Base-by-base conservation (phyloP, 2,113 vertebrate genomes). In the Morone chrysops region DNA sequence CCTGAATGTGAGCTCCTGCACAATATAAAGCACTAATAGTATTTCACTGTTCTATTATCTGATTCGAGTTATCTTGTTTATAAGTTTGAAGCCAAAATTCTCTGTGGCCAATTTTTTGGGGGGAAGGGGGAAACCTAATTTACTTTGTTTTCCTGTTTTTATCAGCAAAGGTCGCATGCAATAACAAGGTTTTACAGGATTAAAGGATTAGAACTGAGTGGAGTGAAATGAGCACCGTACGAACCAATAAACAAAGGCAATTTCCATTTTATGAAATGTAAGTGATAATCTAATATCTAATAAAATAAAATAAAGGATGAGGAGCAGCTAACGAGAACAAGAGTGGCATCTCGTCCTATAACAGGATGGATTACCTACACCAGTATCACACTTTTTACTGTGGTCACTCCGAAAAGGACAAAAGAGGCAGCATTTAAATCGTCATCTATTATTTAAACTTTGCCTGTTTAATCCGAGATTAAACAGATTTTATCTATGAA, bases 401-500 rank as follows among this genome's bases (percentile, higher is more conserved):
- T 43, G 45, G 45, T 60, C 6, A 10, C 36, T 40, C 18, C 16
- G 38, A n/a, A 48, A 69, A 65, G 11, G 38, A 14, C 25, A 16
- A 59, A 13, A 60, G 9, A 63, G 20, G 18, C 36, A 61, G 6
- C 11, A 47, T 47, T 81, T 47, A 38, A 68, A 62, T 62, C 20
- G 17, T 59, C 16, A 47, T 63, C 9, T 22, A 62, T 75, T 75
- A 79, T 78, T 82, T 20, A 78, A 66, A 59, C 45, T 82, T 75
- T 70, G 48, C 63, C 56, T 20, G 12, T 65, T 69, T 56, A 47
- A 25, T 40, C n/a, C 4, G 31, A 2, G 41, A 20, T n/a, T 43
- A 11, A 38, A 17, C 18, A n/a, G 8, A 53, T 70, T 57, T 62
- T 51, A 18, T 31, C 6, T 6, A 47, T 57, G 10, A 57, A 38